Percentiles rank a stretch among this genome's conserved stretches.
These are phyloP conservation scores for Metallyticus violacea DNA, from an alignment of 2,888 invertebrate genomes.

Conservation along the genomic window DNA sequence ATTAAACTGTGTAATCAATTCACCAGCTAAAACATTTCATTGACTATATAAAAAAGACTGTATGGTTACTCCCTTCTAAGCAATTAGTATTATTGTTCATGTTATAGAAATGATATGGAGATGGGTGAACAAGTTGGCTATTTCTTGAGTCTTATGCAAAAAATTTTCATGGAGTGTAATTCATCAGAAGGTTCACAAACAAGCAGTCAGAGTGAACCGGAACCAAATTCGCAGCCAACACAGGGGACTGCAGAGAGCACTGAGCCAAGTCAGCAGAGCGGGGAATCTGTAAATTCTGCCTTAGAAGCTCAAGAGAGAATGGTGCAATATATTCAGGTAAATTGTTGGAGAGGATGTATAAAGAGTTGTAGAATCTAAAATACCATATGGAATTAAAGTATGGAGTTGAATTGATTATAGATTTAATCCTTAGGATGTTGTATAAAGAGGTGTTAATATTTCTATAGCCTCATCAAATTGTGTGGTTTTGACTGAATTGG, in stretches of 20 bases:
- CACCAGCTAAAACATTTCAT: too few species aligned
- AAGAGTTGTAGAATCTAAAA: too few species aligned
- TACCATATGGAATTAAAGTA: too few species aligned
- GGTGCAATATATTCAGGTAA: not conserved
- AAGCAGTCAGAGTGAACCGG: not conserved
- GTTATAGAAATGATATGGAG: slow-evolving; percentile 27
- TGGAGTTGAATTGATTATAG: too few species aligned
- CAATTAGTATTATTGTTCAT: not conserved
- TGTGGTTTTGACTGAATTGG: too few species aligned
- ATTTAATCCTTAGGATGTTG: too few species aligned
- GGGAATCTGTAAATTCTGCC: not conserved
- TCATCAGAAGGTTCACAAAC: not conserved
- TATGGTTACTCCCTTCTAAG: too few species aligned
- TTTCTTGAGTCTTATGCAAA: slow-evolving; percentile 36
- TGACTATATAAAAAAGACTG: too few species aligned
- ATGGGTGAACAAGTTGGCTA: slow-evolving; percentile 36
- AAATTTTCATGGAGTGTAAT: slow-evolving; percentile 36
- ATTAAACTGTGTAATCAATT: too few species aligned
- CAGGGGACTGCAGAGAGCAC: not conserved
- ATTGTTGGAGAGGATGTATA: too few species aligned
- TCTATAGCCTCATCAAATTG: too few species aligned
- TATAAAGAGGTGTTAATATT: too few species aligned
- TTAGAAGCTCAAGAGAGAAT: not conserved
- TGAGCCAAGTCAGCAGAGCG: not conserved
- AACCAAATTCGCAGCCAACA: not conserved